Evolutionary conservation across 2,888 invertebrate genomes (phyloP).

Genomic region (Branchellion lobata): DNA sequence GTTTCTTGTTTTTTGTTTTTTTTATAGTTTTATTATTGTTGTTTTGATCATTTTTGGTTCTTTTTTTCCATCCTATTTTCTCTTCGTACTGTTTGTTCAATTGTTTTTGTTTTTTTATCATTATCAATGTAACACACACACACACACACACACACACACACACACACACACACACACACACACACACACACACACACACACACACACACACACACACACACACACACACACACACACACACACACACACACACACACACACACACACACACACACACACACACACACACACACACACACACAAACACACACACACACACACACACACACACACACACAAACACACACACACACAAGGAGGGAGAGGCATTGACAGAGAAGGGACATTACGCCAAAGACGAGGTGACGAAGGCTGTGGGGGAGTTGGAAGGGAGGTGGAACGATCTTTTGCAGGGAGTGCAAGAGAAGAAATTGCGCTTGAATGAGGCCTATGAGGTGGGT

Average conservation of each 20-base stretch:
- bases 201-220: neutral
- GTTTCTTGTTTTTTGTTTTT: too few relatives aligned
- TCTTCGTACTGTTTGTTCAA: too few relatives aligned
- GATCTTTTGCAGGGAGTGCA: conserved; percentile 79
- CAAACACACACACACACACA: neutral
- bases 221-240: neutral
- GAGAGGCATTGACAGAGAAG: conserved; percentile 67
- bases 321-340: neutral
- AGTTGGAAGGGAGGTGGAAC: conserved; percentile 83
- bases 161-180: neutral
- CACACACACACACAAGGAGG: conserved; percentile 55
- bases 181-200: neutral
- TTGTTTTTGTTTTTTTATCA: too few relatives aligned
- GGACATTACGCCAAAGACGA: conserved; percentile 86
- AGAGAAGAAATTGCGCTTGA: conserved; percentile 78
- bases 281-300: neutral
- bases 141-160: neutral
- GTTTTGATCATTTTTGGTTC: too few relatives aligned
- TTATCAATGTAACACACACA: too few relatives aligned
- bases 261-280: neutral
- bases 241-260: neutral
- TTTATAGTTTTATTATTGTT: too few relatives aligned
- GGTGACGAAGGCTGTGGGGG: conserved; percentile 78
- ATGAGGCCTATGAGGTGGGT: conserved; percentile 81
- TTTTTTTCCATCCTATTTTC: too few relatives aligned